Base-by-base conservation (phyloP, 2,113 vertebrate species). In the Anseranas semipalmata region DNA sequence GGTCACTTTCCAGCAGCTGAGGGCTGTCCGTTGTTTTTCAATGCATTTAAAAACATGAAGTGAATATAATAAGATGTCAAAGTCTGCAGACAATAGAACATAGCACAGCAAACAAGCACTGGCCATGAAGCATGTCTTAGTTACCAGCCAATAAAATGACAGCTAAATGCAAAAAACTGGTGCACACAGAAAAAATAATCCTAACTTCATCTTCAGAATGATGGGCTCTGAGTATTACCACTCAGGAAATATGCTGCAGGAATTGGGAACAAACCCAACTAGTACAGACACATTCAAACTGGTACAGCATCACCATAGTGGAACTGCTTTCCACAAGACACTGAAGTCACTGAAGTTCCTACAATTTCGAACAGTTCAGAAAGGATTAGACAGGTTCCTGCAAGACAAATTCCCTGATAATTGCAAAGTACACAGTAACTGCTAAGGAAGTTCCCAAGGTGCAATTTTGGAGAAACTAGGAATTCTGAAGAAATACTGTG, bases 231-330 rank as follows among this genome's bases (percentile, higher is more conserved):
- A 86, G 48, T 65, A 91, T 15, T 76, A 10, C 22, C 41, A 39
- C 32, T 79, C 10, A 27, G 12, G 10, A 76, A 83, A 48, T 6
- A 66, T 0, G 3, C 0, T 66, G 37, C 7, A 91, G 55, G 25
- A 84, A 84, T 1, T 58, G 20, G 20, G 50, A 19, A 70, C 35
- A 77, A 94, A 65, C 1, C 8, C 41, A 71, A 32, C n/a, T 17
- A 50, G 35, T 15, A 45, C 0, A 2, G 37, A 33, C 13, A 50
- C 21, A 89, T 14, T 62, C 45, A 62, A 90, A 62, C 4, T 10
- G 62, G n/a, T n/a, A n/a, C n/a, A n/a, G n/a, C n/a, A n/a, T 28
- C 11, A 72, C 75, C 0, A 0, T 17, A 35, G 9, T 14, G 9
- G 33, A 80, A 75, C 27, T 24, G 17, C 16, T 30, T 79, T 27